phyloP scores from a whole-genome alignment of 2,797 vertebrate genomes.

The Alfaro cultratus region DNA sequence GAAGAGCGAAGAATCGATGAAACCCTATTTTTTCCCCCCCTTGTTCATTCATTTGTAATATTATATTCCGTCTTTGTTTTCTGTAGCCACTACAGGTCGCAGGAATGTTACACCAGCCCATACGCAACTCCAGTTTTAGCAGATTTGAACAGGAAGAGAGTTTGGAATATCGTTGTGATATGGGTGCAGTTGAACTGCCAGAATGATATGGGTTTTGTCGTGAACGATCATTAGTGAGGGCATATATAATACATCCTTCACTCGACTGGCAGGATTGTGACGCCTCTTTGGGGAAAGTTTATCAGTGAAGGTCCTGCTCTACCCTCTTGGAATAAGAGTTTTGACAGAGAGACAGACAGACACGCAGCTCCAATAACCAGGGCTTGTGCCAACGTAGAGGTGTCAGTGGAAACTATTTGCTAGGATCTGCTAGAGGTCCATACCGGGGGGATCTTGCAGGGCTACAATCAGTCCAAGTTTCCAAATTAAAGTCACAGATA shows the following conservation, averaged over 20 bases:
- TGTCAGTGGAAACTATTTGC: constrained; percentile 65
- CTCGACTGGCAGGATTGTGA: constrained; percentile 76
- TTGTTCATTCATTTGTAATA: constrained; percentile 66
- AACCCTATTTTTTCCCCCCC: constrained; percentile 41
- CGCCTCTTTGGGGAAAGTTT: constrained; percentile 60
- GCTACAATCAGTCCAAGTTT: constrained; percentile 63
- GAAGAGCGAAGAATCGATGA: constrained; percentile 73
- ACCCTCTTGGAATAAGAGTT: constrained; percentile 57
- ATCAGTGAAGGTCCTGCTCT: constrained; percentile 53
- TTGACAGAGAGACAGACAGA: constrained; percentile 67
- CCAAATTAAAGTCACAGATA: constrained; percentile 61
- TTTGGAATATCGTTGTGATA: constrained; percentile 70
- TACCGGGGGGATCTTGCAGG: constrained; percentile 58
- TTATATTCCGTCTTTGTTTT: constrained; percentile 71
- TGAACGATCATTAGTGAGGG: constrained; percentile 58
- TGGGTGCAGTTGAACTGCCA: constrained; percentile 70
- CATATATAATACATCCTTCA: constrained; percentile 78
- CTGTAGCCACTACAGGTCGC: constrained; percentile 77
- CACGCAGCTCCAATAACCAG: constrained; percentile 59
- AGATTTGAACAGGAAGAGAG: constrained; percentile 73
- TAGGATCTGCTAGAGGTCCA: constrained; percentile 75
- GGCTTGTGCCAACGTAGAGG: constrained; percentile 46
- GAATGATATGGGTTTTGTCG: constrained; percentile 57
- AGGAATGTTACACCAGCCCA: constrained; percentile 80
- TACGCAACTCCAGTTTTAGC: constrained; percentile 74